A percentile compares a stretch with the other conserved stretches of the same genome.
Evolutionary conservation across 1,140 invertebrate species (phyloP).

Genomic region (Drepana arcuata): DNA sequence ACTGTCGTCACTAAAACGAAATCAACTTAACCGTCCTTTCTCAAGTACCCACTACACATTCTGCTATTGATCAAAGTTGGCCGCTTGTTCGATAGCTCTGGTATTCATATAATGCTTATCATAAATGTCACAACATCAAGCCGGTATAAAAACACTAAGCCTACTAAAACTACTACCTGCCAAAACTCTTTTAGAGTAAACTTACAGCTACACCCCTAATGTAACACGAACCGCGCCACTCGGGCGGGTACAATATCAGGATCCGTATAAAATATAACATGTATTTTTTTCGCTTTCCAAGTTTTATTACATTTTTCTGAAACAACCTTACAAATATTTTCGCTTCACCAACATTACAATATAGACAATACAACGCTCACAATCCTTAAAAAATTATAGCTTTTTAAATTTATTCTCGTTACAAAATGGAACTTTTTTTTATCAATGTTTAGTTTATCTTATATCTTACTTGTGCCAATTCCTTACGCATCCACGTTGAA

Average conservation of each 20-base stretch:
- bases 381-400: constrained; percentile 56
- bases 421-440: constrained; percentile 53
- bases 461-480: constrained; percentile 52
- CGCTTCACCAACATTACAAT: constrained; percentile 65
- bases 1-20: constrained; percentile 34
- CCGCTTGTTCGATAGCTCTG: constrained; percentile 55
- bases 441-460: constrained; percentile 36
- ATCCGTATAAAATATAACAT: constrained; percentile 69
- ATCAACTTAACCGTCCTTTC: constrained; percentile 29
- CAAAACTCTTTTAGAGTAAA: constrained; percentile 73
- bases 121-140: constrained; percentile 74
- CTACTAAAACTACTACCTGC: constrained; percentile 72
- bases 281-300: constrained; percentile 50
- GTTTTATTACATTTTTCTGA: constrained; percentile 72
- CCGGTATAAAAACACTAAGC: constrained; percentile 74
- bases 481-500: constrained; percentile 53
- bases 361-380: constrained; percentile 68
- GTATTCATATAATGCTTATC: constrained; percentile 63
- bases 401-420: constrained; percentile 50
- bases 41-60: constrained; percentile 67
- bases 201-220: constrained; percentile 71
- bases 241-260: constrained; percentile 47
- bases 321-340: constrained; percentile 64
- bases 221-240: constrained; percentile 49
- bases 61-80: constrained; percentile 57